These are phyloP conservation scores for Lepisosteus osseus DNA, from an alignment of 2,113 vertebrate genomes.

Conservation along the genomic window DNA sequence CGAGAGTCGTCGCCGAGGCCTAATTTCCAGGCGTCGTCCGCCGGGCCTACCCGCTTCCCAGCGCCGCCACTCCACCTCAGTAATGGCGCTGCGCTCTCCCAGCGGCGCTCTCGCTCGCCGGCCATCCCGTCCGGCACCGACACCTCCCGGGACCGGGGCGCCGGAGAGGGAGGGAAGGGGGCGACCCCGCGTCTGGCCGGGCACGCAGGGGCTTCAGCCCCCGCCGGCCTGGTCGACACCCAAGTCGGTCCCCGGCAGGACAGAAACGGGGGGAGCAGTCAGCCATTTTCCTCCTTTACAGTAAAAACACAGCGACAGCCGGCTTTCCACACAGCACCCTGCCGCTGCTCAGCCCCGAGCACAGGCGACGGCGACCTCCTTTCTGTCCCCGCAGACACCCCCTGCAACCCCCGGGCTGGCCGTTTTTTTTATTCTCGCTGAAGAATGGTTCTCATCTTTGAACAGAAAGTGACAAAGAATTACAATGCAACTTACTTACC, in stretches of 20 bases:
- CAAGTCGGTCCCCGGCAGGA: slow-evolving; percentile 49
- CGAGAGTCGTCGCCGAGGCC: slow-evolving; percentile 34
- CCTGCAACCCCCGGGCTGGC: background rate
- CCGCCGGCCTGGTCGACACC: slow-evolving; percentile 35
- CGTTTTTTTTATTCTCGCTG: background rate
- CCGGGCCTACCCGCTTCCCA: slow-evolving; percentile 58
- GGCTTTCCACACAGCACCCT: slow-evolving; percentile 20
- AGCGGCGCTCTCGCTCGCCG: background rate
- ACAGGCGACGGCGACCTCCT: background rate
- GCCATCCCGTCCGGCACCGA: background rate
- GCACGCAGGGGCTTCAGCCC: background rate
- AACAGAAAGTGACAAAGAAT: slow-evolving; percentile 41
- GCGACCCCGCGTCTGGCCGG: no score
- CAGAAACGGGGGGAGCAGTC: slow-evolving; percentile 60
- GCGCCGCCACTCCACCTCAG: slow-evolving; percentile 72
- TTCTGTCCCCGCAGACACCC: background rate
- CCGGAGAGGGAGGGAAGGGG: no score
- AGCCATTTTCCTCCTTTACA: slow-evolving; percentile 74
- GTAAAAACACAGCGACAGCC: slow-evolving; percentile 24
- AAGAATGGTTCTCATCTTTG: slow-evolving; percentile 33
- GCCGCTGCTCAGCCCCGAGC: slow-evolving; percentile 7
- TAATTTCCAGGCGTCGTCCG: slow-evolving; percentile 63
- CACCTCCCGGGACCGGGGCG: no score
- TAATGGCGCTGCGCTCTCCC: slow-evolving; percentile 73
- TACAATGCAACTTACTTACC: slow-evolving; percentile 52